These are phyloP conservation scores for Alethe castanea DNA, from an alignment of 2,113 vertebrate species.

Conservation along the genomic window DNA sequence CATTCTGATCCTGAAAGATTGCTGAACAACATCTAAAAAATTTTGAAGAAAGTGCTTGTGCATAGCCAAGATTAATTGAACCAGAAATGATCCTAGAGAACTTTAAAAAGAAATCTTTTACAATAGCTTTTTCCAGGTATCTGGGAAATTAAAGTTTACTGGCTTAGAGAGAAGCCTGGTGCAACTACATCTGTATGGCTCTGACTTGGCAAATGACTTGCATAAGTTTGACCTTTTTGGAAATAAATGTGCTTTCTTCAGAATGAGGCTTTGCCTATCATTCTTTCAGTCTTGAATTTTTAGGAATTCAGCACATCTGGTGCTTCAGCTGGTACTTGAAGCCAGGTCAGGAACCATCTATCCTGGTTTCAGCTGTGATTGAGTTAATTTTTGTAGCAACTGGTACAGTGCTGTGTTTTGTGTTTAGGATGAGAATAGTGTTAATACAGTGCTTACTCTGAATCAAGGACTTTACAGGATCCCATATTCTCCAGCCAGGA, in stretches of 20 bases:
- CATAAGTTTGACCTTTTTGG: background rate
- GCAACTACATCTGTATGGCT: background rate
- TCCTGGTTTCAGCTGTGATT: background rate
- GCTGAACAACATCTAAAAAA: background rate
- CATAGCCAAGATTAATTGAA: background rate
- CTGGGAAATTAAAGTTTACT: background rate
- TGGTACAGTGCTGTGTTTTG: background rate
- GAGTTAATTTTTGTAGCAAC: background rate
- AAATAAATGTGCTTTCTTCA: background rate
- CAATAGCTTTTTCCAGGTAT: background rate
- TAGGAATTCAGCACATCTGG: background rate
- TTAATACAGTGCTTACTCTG: background rate
- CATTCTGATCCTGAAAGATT: background rate
- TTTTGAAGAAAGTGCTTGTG: background rate
- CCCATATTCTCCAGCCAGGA: background rate
- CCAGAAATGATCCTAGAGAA: background rate
- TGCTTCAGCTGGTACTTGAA: background rate
- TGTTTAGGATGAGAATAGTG: background rate
- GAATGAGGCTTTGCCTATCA: background rate
- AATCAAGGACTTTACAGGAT: background rate
- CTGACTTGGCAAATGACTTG: background rate
- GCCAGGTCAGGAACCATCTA: background rate
- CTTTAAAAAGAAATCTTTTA: background rate
- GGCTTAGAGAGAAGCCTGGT: background rate
- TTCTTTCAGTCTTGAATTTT: background rate